A percentile compares a stretch with the other conserved stretches of the same genome.
These are phyloP conservation scores for Popillia japonica DNA, from an alignment of 1,140 invertebrate genomes.

Conservation along the genomic window DNA sequence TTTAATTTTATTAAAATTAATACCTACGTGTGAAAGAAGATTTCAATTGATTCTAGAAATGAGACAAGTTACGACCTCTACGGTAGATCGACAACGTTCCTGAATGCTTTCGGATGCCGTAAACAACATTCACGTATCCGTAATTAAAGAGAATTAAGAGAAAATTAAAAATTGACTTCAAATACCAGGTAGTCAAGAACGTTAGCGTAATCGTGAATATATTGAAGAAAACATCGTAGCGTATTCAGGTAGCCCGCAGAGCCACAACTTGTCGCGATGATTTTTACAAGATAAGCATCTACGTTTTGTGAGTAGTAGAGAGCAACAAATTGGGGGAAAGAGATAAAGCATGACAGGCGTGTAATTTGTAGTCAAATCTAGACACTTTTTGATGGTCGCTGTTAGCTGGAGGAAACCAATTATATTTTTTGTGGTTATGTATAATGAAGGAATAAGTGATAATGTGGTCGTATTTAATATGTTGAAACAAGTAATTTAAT, in stretches of 20 bases:
- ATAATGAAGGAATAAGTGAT: too few relatives aligned
- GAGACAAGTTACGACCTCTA: neutral
- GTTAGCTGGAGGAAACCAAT: too few relatives aligned
- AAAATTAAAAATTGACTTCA: neutral
- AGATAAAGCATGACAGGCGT: neutral
- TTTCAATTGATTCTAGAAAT: too few relatives aligned
- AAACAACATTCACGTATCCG: neutral
- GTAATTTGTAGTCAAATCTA: too few relatives aligned
- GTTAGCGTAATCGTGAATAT: neutral
- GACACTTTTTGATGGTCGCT: too few relatives aligned
- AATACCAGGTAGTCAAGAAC: neutral
- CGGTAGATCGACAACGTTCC: neutral
- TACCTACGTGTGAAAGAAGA: too few relatives aligned
- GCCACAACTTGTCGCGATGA: neutral
- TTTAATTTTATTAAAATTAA: too few relatives aligned
- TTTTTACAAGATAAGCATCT: neutral
- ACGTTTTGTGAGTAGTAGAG: neutral
- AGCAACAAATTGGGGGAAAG: neutral
- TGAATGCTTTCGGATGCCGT: neutral
- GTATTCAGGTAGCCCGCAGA: neutral
- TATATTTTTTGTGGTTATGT: too few relatives aligned
- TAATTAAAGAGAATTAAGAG: neutral
- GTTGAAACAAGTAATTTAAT: too few relatives aligned
- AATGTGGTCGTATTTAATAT: too few relatives aligned
- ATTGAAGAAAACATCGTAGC: neutral